Conservation (phyloP, 1,140 invertebrate genomes). For the Drosophila albomicans region DNA sequence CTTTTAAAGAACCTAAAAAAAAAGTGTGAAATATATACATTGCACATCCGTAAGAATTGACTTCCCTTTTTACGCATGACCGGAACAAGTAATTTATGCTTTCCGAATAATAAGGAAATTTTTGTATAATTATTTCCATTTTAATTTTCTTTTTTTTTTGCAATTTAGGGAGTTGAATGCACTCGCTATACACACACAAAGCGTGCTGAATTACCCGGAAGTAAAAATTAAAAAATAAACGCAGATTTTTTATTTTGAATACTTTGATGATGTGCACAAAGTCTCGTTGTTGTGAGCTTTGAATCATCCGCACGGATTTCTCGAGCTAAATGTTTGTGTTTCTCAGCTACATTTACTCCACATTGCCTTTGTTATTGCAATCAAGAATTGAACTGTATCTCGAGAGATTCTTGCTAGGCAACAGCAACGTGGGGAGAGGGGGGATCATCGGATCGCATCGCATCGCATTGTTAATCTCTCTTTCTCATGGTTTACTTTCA, state of each 20-base stretch:
- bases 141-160: not conserved
- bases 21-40: not conserved
- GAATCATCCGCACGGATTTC: conserved; percentile 4
- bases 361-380: conserved; percentile 26
- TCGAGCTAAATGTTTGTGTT: not conserved
- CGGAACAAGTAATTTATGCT: conserved; percentile 21
- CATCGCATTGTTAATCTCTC: conserved; percentile 23
- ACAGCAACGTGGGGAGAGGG: too few relatives aligned
- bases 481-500: conserved; percentile 13
- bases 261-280: conserved; percentile 1
- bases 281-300: not conserved
- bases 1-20: conserved; percentile 1
- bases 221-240: conserved; percentile 1
- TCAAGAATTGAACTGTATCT: conserved; percentile 5
- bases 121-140: conserved; percentile 23
- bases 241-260: conserved; percentile 9
- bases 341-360: conserved; percentile 5
- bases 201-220: conserved; percentile 28
- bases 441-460: not conserved
- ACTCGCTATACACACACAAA: conserved; percentile 37
- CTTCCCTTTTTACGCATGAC: conserved; percentile 43
- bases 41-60: conserved; percentile 23
- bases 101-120: conserved; percentile 36
- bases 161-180: conserved; percentile 55
- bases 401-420: not conserved